phyloP scores from a whole-genome alignment of 64 coral and sea anemone species.

The Exaiptasia diaphana region DNA sequence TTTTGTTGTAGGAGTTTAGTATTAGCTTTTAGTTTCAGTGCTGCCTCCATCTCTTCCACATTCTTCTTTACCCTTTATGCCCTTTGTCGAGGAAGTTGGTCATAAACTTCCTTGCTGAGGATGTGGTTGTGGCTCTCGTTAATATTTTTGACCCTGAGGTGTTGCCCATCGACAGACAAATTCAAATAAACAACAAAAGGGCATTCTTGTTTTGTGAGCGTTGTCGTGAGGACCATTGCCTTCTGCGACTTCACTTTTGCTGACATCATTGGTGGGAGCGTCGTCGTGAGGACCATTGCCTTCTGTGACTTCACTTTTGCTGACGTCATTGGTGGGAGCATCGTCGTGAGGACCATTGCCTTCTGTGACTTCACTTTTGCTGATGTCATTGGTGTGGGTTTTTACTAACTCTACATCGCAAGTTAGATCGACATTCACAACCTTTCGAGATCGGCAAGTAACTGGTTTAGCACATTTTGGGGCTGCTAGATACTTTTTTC shows the following conservation, averaged over 20 bases:
- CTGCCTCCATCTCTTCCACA: conserved; percentile 32
- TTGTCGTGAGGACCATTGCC: conserved; percentile 20
- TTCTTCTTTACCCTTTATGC: not conserved
- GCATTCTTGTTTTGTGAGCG: conserved; percentile 33
- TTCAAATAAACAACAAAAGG: conserved; percentile 28
- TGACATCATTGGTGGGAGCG: conserved; percentile 15
- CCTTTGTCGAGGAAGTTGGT: conserved; percentile 10
- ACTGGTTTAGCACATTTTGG: no score
- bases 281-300: not conserved
- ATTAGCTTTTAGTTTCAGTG: conserved; percentile 31
- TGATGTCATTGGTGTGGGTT: conserved; percentile 15
- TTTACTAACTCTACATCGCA: no score
- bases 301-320: conserved; percentile 23
- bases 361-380: conserved; percentile 23
- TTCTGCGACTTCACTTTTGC: not conserved
- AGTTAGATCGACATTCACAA: no score
- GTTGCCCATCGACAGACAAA: conserved; percentile 13
- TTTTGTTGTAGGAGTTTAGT: conserved; percentile 33
- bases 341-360: not conserved
- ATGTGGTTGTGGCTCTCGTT: conserved; percentile 16
- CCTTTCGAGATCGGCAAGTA: no score
- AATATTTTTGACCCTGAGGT: conserved; percentile 5
- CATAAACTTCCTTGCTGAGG: conserved; percentile 16
- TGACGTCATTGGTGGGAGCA: conserved; percentile 12
- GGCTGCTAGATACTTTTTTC: no score